phyloP scores from a whole-genome alignment of 2,888 invertebrate genomes.

The Synergus laeviventris region DNA sequence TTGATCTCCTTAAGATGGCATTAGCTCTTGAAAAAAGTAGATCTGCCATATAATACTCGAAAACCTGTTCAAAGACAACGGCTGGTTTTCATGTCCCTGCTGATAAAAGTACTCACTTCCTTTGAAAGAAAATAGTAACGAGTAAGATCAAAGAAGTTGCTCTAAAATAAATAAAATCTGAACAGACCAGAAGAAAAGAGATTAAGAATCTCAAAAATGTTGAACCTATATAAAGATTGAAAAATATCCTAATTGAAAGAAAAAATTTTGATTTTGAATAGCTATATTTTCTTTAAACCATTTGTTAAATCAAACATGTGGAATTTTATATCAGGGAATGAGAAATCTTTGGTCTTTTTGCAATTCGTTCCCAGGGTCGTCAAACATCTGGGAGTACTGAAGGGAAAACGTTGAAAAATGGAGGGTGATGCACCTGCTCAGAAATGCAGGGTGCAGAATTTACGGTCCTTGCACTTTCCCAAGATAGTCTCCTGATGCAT shows the following conservation, averaged over 20 bases:
- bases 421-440: constrained; percentile 44
- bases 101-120: not conserved
- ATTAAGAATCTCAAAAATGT: not conserved
- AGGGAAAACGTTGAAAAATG: constrained; percentile 6
- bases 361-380: constrained; percentile 44
- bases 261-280: not conserved
- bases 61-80: not conserved
- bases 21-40: not conserved
- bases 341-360: not conserved
- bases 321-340: not conserved
- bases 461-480: not conserved
- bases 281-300: not conserved
- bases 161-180: not conserved
- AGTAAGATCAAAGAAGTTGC: not conserved
- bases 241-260: not conserved
- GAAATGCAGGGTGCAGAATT: constrained; percentile 1
- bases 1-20: not conserved
- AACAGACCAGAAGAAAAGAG: not conserved
- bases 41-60: not conserved
- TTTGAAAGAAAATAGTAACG: not conserved
- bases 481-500: constrained; percentile 18
- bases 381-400: constrained; percentile 44
- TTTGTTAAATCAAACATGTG: not conserved
- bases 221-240: not conserved
- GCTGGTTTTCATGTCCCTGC: not conserved